Base-by-base conservation (phyloP, 2,797 vertebrate species). In the Lithobates sylvaticus region DNA sequence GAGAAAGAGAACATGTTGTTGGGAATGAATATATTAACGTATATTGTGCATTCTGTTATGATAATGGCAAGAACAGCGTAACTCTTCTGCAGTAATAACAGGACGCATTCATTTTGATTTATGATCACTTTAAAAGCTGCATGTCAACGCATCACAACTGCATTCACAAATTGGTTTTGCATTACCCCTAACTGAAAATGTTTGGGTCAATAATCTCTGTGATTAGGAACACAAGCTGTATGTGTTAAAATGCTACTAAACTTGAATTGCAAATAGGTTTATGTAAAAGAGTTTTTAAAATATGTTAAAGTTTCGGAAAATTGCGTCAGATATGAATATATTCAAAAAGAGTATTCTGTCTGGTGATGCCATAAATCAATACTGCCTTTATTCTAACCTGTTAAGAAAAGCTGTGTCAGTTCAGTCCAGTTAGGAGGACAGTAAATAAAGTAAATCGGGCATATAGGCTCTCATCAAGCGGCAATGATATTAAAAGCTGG, bases 1-100 rank as follows among this genome's bases (percentile, higher is more conserved):
- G 67, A 44, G 58, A 78, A 84, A 34, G 58, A 44, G 67, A 76
- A 76, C 47, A 73, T 12, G 7, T 44, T 84, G 73, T 68, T 58
- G 50, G 42, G 16, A 39, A 54, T 76, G 82, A 84, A 84, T 84
- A 69, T 76, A 76, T 84, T 84, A 84, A 68, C 50, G 71, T 73
- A 61, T 54, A 65, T 36, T 70, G 29, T n/a, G 47, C 47, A 65
- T 82, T 73, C 54, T 72, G 50, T 73, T 64, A 82, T 73, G 50
- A 73, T 82, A 73, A 82, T 82, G 50, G 47, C 12, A 42, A 10
- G 34, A 58, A 21, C 26, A 3, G 7, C 47, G 32, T 21, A 70
- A 32, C 27, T 80, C 54, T 44, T 15, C 29, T 21, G 29, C 69
- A 36, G 6, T 69, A 29, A 70, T 70, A 69, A n/a, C 34, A 58